Base-by-base conservation (phyloP, 2,888 invertebrate species). In the Ditylenchus weischeri region DNA sequence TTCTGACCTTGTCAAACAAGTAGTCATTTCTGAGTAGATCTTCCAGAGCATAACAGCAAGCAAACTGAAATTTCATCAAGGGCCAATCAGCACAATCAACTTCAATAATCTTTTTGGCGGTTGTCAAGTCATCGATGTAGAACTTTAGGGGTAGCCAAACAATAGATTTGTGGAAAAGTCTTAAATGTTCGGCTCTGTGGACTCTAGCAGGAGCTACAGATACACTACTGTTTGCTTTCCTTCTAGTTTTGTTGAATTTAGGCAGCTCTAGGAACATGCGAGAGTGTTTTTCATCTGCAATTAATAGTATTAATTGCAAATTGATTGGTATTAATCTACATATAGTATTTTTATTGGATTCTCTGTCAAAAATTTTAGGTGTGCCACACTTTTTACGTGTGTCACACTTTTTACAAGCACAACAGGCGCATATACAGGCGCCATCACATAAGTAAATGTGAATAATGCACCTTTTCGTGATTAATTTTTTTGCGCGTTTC, bases 51-150 rank as follows among this genome's bases (percentile, higher is more conserved):
- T 76, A 76, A 50, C 70, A 77, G 57, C 75, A 77, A 8, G 76
- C 78, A 64, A 79, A 76, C 57, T 76, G 76, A 58, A 76, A 76
- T 66, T 77, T 75, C 69, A 76, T 69, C 57, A 62, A 65, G 8
- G 76, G 75, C 76, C 76, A 76, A 59, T 76, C 65, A 50, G 49
- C 50, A 62, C 69, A 78, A 15, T 71, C 66, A 13, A 58, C 54
- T 13, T 61, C 29, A 18, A 78, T 68, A 19, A 76, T 75, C 18
- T 63, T 48, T 57, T 64, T 57, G 3, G 76, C 76, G 5, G 78
- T 78, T 2, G 59, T 61, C 13, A 60, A 49, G 63, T 76, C 75
- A 61, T 76, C 69, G 19, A 76, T 74, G 21, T 63, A 57, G 35
- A 67, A 65, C 69, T 47, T 62, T 54, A 62, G 68, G 29, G 65